These are phyloP conservation scores for Thyatira batis DNA, from an alignment of 2,888 invertebrate genomes.

Conservation along the genomic window DNA sequence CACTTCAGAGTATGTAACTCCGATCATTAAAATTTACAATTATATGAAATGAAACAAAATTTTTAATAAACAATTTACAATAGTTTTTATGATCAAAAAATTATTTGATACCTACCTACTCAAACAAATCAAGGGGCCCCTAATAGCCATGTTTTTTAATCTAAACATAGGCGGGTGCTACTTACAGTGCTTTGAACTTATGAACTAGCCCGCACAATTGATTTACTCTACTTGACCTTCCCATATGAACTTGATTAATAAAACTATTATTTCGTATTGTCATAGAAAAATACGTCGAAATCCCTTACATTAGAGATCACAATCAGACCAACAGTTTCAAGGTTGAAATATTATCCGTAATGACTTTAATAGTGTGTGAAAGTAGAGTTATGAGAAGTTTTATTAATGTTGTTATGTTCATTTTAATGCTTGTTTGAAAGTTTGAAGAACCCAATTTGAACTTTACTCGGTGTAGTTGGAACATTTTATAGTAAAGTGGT, in stretches of 20 bases:
- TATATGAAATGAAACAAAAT: too few species aligned
- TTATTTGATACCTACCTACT: too few species aligned
- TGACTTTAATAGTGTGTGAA: neutral
- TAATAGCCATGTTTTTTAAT: neutral
- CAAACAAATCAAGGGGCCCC: too few species aligned
- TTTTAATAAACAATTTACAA: too few species aligned
- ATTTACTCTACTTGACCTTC: conserved; percentile 39
- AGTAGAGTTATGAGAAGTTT: neutral
- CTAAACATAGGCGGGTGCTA: neutral
- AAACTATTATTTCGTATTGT: neutral
- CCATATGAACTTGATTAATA: conserved; percentile 35
- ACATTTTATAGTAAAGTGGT: neutral
- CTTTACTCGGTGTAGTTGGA: neutral
- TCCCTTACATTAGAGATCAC: neutral
- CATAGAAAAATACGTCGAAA: neutral
- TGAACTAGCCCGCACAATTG: conserved; percentile 13
- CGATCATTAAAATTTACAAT: too few species aligned
- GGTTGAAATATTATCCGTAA: neutral
- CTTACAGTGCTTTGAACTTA: conserved; percentile 12
- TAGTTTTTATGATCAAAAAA: too few species aligned
- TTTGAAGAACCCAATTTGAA: neutral
- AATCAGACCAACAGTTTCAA: neutral
- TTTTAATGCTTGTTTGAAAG: neutral
- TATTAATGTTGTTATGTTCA: neutral
- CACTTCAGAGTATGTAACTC: too few species aligned